Conservation (phyloP, 2,888 invertebrate species). For the Steromphala cineraria region DNA sequence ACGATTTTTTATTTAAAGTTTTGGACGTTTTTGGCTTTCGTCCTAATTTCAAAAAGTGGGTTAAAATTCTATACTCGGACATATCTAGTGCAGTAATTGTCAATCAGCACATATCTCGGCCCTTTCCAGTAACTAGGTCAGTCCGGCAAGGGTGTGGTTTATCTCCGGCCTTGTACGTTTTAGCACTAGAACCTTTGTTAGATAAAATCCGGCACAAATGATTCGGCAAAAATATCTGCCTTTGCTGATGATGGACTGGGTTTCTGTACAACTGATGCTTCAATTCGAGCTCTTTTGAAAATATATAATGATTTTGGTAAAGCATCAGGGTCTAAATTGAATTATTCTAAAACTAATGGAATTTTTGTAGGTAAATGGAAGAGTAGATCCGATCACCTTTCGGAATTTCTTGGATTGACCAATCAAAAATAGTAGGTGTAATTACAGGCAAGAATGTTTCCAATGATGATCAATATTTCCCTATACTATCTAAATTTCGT, state of each 20-base stretch:
- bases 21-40: slow-evolving; percentile 44
- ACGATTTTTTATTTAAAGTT: slow-evolving; percentile 39
- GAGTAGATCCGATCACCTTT: slow-evolving; percentile 21
- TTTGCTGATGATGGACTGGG: slow-evolving; percentile 25
- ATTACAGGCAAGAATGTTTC: slow-evolving; percentile 28
- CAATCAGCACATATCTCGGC: slow-evolving; percentile 36
- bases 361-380: slow-evolving; percentile 22
- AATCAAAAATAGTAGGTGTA: slow-evolving; percentile 36
- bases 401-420: slow-evolving; percentile 36
- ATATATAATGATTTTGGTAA: slow-evolving; percentile 21
- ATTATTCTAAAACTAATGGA: slow-evolving; percentile 19
- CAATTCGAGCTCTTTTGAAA: not conserved
- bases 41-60: slow-evolving; percentile 36
- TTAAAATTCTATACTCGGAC: slow-evolving; percentile 41
- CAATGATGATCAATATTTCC: slow-evolving; percentile 17
- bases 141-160: slow-evolving; percentile 14
- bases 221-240: slow-evolving; percentile 6
- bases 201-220: slow-evolving; percentile 21
- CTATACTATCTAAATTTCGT: not conserved
- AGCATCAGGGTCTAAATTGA: slow-evolving; percentile 24
- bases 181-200: slow-evolving; percentile 19
- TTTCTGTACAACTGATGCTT: slow-evolving; percentile 9
- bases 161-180: slow-evolving; percentile 18
- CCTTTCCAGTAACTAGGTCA: not conserved
- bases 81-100: slow-evolving; percentile 40